These are phyloP conservation scores for Polydrusus pterygomalis DNA, from an alignment of 2,888 invertebrate species.

Conservation along the genomic window DNA sequence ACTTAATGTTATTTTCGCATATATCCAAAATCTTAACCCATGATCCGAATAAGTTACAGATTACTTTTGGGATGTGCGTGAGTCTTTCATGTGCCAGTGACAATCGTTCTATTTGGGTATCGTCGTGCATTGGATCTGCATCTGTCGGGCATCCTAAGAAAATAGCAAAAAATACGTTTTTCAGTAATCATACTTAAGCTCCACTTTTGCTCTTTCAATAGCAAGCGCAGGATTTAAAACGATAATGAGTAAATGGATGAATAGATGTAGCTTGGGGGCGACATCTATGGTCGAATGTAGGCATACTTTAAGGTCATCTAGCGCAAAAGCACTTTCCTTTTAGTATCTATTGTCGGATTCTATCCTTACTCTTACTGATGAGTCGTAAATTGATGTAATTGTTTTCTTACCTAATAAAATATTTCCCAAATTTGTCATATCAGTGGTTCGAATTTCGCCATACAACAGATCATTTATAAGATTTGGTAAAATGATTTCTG, in stretches of 20 bases:
- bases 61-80: constrained; percentile 78
- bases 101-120: constrained; percentile 75
- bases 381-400: no score
- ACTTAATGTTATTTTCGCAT: constrained; percentile 83
- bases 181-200: no score
- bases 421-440: constrained; percentile 53
- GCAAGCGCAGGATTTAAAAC: no score
- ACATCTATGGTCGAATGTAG: no score
- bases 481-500: constrained; percentile 38
- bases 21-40: constrained; percentile 81
- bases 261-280: no score
- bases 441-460: constrained; percentile 38
- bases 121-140: constrained; percentile 67
- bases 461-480: constrained; percentile 44
- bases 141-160: constrained; percentile 38
- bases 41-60: constrained; percentile 78
- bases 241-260: no score
- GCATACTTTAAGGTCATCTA: no score
- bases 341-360: no score
- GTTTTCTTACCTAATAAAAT: constrained; percentile 41
- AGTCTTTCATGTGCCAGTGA: constrained; percentile 83
- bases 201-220: no score
- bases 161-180: not conserved
- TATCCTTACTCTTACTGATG: no score
- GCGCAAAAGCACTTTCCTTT: no score